phyloP scores from a whole-genome alignment of 2,797 vertebrate genomes.

The Monodelphis domestica region DNA sequence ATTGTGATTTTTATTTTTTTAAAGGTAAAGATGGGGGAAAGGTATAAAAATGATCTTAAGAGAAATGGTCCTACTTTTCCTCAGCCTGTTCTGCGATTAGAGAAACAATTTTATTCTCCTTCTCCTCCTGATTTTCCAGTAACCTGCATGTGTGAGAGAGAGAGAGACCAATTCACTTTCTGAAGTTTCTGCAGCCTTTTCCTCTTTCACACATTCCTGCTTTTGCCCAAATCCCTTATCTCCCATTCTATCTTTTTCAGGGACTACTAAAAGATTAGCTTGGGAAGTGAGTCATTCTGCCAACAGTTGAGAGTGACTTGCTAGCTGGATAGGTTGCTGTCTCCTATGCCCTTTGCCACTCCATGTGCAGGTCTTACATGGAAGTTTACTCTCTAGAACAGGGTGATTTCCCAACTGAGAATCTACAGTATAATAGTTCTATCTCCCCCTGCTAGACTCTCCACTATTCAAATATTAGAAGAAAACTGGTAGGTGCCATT shows the following conservation, averaged over 20 bases:
- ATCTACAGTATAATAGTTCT: neutral
- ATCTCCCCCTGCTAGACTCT: neutral
- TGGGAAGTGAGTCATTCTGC: neutral
- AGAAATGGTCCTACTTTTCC: constrained; percentile 77
- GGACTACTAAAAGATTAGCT: neutral
- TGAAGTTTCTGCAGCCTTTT: neutral
- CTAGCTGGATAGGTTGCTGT: neutral
- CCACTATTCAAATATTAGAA: neutral
- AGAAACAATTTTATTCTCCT: constrained; percentile 81
- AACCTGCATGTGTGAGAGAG: constrained; percentile 48
- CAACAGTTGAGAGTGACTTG: constrained; percentile 17
- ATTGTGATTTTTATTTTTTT: constrained; percentile 29
- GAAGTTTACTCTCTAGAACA: constrained; percentile 44
- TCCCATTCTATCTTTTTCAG: neutral
- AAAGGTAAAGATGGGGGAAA: constrained; percentile 15
- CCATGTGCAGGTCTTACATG: neutral
- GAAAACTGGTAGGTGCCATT: neutral
- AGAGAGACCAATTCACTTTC: neutral
- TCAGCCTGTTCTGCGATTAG: constrained; percentile 82
- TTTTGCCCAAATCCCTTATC: neutral
- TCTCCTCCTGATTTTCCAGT: constrained; percentile 81
- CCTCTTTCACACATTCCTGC: constrained; percentile 8
- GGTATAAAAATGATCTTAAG: neutral
- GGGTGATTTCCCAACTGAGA: neutral
- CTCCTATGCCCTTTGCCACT: constrained; percentile 1